These are phyloP conservation scores for Centropus unirufus DNA, from an alignment of 2,113 vertebrate genomes.

Conservation along the genomic window DNA sequence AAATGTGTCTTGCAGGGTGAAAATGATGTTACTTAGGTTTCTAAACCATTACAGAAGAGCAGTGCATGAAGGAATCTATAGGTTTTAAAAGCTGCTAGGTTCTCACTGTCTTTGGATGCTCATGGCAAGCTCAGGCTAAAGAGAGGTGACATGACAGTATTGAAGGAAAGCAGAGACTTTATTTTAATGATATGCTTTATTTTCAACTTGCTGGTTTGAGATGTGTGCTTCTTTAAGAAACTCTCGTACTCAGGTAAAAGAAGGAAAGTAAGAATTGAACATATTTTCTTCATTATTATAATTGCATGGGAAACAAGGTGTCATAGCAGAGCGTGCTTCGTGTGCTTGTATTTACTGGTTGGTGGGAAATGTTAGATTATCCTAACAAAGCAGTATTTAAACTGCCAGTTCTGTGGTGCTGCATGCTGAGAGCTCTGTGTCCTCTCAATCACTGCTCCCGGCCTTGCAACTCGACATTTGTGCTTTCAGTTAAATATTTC, in stretches of 20 bases:
- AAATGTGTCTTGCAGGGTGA: not conserved
- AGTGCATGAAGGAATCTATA: not conserved
- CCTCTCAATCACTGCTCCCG: not conserved
- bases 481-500: not conserved
- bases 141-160: not conserved
- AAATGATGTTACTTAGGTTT: not conserved
- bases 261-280: not conserved
- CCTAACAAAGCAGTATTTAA: not conserved
- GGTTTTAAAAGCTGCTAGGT: not conserved
- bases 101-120: not conserved
- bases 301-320: not conserved
- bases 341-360: not conserved
- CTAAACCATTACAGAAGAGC: not conserved
- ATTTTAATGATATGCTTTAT: not conserved
- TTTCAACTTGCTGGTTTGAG: not conserved
- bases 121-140: not conserved
- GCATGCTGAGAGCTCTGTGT: not conserved
- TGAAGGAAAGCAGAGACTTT: not conserved
- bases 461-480: not conserved
- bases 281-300: not conserved
- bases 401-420: not conserved
- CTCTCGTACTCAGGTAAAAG: not conserved
- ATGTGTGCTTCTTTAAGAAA: not conserved
- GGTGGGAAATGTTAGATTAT: not conserved
- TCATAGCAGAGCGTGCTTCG: not conserved